Base-by-base conservation (phyloP, 1,140 invertebrate genomes). In the Phymorhynchus buccinoides region DNA sequence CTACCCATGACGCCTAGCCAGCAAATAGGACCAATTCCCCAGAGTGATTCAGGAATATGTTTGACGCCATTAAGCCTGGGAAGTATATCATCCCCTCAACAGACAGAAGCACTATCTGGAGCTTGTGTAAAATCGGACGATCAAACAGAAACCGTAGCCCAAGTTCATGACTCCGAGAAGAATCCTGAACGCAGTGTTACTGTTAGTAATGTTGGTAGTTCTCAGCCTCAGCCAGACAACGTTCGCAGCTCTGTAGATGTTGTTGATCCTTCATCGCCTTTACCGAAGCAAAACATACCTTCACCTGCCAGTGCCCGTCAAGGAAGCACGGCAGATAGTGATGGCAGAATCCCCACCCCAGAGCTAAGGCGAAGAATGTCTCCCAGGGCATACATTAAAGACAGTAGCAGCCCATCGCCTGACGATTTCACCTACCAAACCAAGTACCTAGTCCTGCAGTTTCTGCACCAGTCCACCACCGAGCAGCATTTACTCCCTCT, bases 21-120 rank as follows among this genome's bases (percentile, higher is more conserved):
- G 4, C 56, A 62, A 32, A 62, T 16, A n/a, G 6, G 37, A 7
- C 66, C 42, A 6, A 68, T 83, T 16, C 81, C 62, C 30, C 39
- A 83, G 30, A 83, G 81, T 73, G 81, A 83, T 62, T 83, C 81
- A n/a, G 81, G 81, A 2, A 71, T 83, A 71, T 68, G 56, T 32
- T 12, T 83, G 62, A 71, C 81, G 16, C 81, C 81, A 7, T 66
- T 71, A 9, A 73, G 62, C 44, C 81, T 42, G n/a, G 39, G 18
- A 3, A 52, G 44, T 42, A 18, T 22, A 27, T 22, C 27, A 7
- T 75, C 73, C 18, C 73, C 73, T 35, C 80, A 56, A 27, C 80
- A 79, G 41, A 79, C 41, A 16, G 12, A 39, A 41, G 27, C 77
- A 79, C 7, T 41, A n/a, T 27, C 32, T 39, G n/a, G 32, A 44